These are phyloP conservation scores for Carterocephalus palaemon DNA, from an alignment of 2,888 invertebrate genomes.

Conservation along the genomic window DNA sequence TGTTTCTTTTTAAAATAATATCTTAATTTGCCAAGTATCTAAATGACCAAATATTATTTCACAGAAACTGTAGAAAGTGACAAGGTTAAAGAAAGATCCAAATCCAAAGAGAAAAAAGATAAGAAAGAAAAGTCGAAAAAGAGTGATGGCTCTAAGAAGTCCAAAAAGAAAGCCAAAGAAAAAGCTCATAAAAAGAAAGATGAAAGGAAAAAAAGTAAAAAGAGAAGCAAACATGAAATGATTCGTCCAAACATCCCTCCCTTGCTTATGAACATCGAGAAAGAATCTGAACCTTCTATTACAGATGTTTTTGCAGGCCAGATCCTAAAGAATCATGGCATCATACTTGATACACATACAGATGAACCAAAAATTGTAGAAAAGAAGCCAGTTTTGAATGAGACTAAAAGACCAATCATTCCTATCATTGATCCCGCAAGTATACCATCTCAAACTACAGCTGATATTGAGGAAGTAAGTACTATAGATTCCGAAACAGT, in stretches of 20 bases:
- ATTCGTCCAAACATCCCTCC: constrained; percentile 71
- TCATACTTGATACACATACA: constrained; percentile 49
- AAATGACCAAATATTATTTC: too few species aligned
- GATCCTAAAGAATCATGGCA: constrained; percentile 74
- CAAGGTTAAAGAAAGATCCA: constrained; percentile 53
- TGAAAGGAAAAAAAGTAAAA: constrained; percentile 66
- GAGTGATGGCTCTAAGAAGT: constrained; percentile 52
- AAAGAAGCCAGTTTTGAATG: constrained; percentile 44
- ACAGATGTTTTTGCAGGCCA: constrained; percentile 83
- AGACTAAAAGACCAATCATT: constrained; percentile 56
- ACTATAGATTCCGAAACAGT: constrained; percentile 25
- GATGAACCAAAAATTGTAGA: constrained; percentile 49
- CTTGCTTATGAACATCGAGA: constrained; percentile 69
- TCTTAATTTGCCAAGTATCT: too few species aligned
- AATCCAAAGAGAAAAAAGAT: constrained; percentile 69
- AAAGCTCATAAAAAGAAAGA: constrained; percentile 57
- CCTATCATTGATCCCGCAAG: constrained; percentile 70
- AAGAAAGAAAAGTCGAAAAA: constrained; percentile 59
- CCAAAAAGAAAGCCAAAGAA: constrained; percentile 64
- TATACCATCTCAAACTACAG: constrained; percentile 44
- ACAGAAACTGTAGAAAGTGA: constrained; percentile 50
- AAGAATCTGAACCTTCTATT: constrained; percentile 76
- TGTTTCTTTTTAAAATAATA: too few species aligned
- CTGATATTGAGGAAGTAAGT: neutral
- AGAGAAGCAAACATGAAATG: constrained; percentile 64